Percentiles rank a stretch among this genome's conserved stretches.
Conservation (phyloP, 2,113 vertebrate species). For the Scortum barcoo region DNA sequence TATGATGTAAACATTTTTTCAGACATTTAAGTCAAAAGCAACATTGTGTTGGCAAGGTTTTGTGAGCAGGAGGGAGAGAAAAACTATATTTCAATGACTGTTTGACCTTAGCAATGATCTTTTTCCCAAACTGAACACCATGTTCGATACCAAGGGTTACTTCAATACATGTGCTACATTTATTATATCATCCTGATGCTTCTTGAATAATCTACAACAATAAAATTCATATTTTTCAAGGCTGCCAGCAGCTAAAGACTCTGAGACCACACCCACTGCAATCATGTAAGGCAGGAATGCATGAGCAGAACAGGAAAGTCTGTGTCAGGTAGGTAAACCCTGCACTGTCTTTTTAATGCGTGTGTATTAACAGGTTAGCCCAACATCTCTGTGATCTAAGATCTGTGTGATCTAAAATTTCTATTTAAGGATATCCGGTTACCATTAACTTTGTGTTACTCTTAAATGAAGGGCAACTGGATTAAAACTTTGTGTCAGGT, state of each 20-base stretch:
- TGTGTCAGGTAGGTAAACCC: constrained; percentile 77
- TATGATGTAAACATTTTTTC: constrained; percentile 92
- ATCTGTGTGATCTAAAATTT: constrained; percentile 52
- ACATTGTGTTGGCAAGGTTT: constrained; percentile 70
- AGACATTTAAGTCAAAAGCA: constrained; percentile 79
- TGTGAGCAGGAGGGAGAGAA: constrained; percentile 64
- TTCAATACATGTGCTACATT: constrained; percentile 84
- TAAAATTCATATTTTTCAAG: constrained; percentile 78
- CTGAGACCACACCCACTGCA: constrained; percentile 86
- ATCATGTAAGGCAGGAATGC: constrained; percentile 86
- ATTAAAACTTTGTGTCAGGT: constrained; percentile 20
- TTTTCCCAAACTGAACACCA: constrained; percentile 68
- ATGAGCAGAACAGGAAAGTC: constrained; percentile 87
- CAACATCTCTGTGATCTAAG: constrained; percentile 51
- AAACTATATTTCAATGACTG: constrained; percentile 73
- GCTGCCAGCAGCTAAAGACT: constrained; percentile 86
- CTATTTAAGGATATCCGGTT: constrained; percentile 55
- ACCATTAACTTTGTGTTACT: constrained; percentile 24
- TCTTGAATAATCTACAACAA: constrained; percentile 79
- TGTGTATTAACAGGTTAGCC: constrained; percentile 73
- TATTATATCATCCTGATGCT: constrained; percentile 71
- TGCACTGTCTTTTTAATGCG: constrained; percentile 70
- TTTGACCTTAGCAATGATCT: constrained; percentile 78
- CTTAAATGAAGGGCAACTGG: background rate
- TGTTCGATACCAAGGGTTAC: constrained; percentile 72